Percentiles rank a stretch among this genome's conserved stretches.
These are phyloP conservation scores for Gallirallus australis DNA, from an alignment of 2,797 vertebrate species.

Conservation along the genomic window DNA sequence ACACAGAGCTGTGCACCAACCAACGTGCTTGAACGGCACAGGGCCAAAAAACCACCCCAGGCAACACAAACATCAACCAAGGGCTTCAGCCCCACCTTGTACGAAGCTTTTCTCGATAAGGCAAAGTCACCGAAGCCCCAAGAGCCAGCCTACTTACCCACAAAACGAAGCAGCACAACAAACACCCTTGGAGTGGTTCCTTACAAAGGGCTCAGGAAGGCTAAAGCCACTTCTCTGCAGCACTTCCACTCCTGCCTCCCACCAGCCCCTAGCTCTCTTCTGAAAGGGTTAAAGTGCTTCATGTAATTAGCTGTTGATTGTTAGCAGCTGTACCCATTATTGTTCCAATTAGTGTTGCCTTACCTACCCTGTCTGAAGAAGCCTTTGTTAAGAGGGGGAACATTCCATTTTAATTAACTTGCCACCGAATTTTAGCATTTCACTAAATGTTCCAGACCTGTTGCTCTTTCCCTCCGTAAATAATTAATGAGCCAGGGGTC, in stretches of 20 bases:
- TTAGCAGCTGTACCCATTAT: constrained; percentile 82
- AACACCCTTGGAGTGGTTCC: rapidly evolving
- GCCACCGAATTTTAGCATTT: constrained; percentile 56
- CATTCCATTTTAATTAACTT: constrained; percentile 77
- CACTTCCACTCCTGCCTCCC: constrained; percentile 17
- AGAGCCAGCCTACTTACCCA: background rate
- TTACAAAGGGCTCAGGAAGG: background rate
- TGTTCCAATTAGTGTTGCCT: constrained; percentile 79
- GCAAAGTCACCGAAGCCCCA: rapidly evolving
- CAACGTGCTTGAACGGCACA: rapidly evolving
- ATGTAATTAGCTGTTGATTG: constrained; percentile 80
- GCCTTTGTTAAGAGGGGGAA: constrained; percentile 71
- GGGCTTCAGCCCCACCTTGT: background rate
- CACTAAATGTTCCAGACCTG: constrained; percentile 55
- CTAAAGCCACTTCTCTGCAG: background rate
- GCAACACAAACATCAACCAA: rapidly evolving
- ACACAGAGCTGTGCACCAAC: rapidly evolving
- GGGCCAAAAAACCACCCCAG: rapidly evolving
- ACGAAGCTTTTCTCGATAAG: rapidly evolving
- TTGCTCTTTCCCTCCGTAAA: background rate
- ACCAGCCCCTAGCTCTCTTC: constrained; percentile 36
- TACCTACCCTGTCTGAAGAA: constrained; percentile 71
- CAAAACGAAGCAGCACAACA: rapidly evolving
- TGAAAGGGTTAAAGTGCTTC: constrained; percentile 73
- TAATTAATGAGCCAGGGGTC: constrained; percentile 18